Conservation (phyloP, 1,140 invertebrate species). For the Pseudobourletiella spinata region DNA sequence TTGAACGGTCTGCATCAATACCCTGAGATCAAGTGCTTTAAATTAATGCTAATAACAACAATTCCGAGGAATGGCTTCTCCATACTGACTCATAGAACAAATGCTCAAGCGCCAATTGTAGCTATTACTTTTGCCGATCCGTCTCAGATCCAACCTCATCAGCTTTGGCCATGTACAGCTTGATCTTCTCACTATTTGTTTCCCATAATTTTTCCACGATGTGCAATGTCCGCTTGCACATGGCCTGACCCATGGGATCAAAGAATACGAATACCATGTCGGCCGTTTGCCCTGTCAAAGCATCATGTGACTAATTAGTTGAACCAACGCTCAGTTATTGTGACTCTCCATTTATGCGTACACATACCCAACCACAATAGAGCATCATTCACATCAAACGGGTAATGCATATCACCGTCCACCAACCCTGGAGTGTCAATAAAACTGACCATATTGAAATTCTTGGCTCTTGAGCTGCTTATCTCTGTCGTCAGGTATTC, state of each 20-base stretch:
- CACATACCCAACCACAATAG: conserved; percentile 52
- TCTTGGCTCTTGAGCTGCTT: conserved; percentile 51
- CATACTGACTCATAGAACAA: no score
- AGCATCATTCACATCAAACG: conserved; percentile 54
- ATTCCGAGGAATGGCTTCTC: no score
- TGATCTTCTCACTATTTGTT: conserved; percentile 49
- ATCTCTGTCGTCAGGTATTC: conserved; percentile 54
- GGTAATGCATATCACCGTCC: conserved; percentile 57
- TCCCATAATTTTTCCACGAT: conserved; percentile 51
- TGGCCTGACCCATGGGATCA: conserved; percentile 55
- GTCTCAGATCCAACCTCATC: conserved; percentile 54
- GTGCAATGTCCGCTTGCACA: conserved; percentile 53
- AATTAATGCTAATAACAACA: no score
- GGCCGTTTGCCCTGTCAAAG: conserved; percentile 50
- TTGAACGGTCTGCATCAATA: conserved; percentile 58
- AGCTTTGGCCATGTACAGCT: conserved; percentile 53
- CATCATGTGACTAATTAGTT: no score
- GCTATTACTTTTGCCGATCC: conserved; percentile 43
- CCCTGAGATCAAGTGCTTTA: conserved; percentile 42
- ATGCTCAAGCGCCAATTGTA: no score
- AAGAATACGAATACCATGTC: conserved; percentile 57
- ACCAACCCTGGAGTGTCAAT: conserved; percentile 55
- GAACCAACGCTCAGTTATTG: no score
- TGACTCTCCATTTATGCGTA: no score
- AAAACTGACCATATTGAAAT: conserved; percentile 54